Evolutionary conservation across 2,113 vertebrate species (phyloP).

Genomic region (Chloropsis cyanopogon): DNA sequence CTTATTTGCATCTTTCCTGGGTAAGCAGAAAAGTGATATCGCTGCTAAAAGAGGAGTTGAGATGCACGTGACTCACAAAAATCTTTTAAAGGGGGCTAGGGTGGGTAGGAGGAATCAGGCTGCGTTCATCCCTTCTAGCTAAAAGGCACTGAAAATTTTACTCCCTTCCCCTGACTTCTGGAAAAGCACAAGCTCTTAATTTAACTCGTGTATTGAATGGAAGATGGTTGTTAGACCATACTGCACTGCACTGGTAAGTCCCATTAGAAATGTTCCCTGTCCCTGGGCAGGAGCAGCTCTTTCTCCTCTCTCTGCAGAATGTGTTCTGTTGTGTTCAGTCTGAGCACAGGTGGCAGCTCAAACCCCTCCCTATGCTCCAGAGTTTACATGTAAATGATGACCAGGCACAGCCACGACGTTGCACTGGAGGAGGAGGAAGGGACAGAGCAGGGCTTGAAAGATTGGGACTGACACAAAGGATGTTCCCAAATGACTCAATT

Average conservation of each 20-base stretch:
- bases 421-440: not conserved
- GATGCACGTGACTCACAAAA: constrained; percentile 33
- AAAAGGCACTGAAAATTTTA: constrained; percentile 18
- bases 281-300: constrained; percentile 11
- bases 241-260: constrained; percentile 30
- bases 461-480: not conserved
- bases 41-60: not conserved
- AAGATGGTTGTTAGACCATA: constrained; percentile 26
- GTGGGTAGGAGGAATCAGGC: not conserved
- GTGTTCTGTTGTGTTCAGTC: not conserved
- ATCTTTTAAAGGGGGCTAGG: not conserved
- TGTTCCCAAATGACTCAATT: not conserved
- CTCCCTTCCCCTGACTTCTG: constrained; percentile 37
- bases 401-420: rapidly evolving
- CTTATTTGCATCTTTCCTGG: constrained; percentile 49
- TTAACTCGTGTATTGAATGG: constrained; percentile 17
- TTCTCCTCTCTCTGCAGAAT: not conserved
- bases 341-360: constrained; percentile 8
- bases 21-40: constrained; percentile 29
- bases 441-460: not conserved
- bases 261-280: not conserved
- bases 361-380: not conserved
- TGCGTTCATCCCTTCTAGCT: not conserved
- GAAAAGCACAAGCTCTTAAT: constrained; percentile 77
- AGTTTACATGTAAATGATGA: constrained; percentile 5